These are phyloP conservation scores for Scaeva pyrastri DNA, from an alignment of 2,888 invertebrate genomes.

Conservation along the genomic window DNA sequence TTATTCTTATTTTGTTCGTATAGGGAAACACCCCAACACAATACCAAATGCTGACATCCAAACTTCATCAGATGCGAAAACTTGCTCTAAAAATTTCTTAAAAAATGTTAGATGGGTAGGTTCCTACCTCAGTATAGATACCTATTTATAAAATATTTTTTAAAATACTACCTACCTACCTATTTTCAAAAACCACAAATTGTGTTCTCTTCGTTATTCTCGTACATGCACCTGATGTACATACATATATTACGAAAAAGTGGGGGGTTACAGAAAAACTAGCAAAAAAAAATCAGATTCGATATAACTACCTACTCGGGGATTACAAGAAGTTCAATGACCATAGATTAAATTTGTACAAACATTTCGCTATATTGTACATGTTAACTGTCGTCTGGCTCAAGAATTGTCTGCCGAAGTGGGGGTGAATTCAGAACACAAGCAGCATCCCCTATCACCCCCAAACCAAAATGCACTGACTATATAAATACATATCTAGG, in stretches of 20 bases:
- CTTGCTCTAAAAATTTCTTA: slow-evolving; percentile 23
- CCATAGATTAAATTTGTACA: slow-evolving; percentile 78
- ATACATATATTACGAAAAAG: background rate
- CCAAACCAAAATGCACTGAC: slow-evolving; percentile 64
- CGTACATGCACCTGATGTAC: slow-evolving; percentile 25
- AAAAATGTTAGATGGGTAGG: slow-evolving; percentile 5
- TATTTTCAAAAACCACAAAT: slow-evolving; percentile 26
- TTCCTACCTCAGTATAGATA: too few species aligned
- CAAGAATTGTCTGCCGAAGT: slow-evolving; percentile 74
- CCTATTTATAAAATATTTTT: slow-evolving; percentile 27
- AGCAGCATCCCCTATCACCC: slow-evolving; percentile 70
- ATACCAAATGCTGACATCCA: slow-evolving; percentile 39
- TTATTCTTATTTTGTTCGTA: slow-evolving; percentile 8
- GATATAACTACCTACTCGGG: slow-evolving; percentile 77
- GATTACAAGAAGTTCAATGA: slow-evolving; percentile 81
- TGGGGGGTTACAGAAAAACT: slow-evolving; percentile 23
- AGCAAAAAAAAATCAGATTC: slow-evolving; percentile 56
- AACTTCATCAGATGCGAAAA: slow-evolving; percentile 45
- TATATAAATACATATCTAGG: slow-evolving; percentile 70
- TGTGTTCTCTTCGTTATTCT: background rate
- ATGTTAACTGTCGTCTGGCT: slow-evolving; percentile 76
- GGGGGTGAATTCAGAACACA: slow-evolving; percentile 68
- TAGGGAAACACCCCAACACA: slow-evolving; percentile 57
- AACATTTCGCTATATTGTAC: slow-evolving; percentile 68
- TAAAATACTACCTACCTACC: slow-evolving; percentile 1